Evolutionary conservation across 2,113 vertebrate species (phyloP), one percentile per base, ranked within the genome.

Genomic region (Dissostichus mawsoni): DNA sequence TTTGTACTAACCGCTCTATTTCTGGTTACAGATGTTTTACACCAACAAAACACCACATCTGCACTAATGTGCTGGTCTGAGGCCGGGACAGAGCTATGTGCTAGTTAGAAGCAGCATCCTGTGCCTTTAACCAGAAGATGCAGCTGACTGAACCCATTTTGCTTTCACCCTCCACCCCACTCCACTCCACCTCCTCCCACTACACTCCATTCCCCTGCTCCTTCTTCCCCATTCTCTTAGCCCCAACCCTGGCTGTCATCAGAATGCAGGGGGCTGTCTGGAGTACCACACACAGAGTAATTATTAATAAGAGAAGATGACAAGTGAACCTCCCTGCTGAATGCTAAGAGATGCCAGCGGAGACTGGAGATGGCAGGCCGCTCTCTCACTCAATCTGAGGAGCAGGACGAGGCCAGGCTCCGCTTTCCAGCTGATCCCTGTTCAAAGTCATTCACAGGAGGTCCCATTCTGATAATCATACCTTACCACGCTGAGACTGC

Each of bases 301-400:
- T 93, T 90, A 93, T 93, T 92, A 91, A 93, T 91, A 91, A 93
- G 76, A 90, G 75, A 89, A 93, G 90, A 92, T 93, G 91, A 93
- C 90, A 93, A 86, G 90, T 84, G 89, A 89, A 81, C 82, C 81
- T 81, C 86, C 64, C 83, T 87, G 69, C 78, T 88, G 91, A 92
- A 93, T 93, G 90, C 86, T 89, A 88, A 92, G 87, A 86, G 80
- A 79, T 50, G 73, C 80, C 81, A 76, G 78, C 52, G 29, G 82
- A 77, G 76, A 65, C 75, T 56, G 67, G 75, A 83, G 80, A 76
- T 71, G 78, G 79, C 62, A 41, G 41, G 80, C 56, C 52, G 23
- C 11, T 50, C 66, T 74, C 68, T 82, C 56, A 8, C 68, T 82
- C 56, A 14, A 55, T 76, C 70, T 67, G 36, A 45, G 66, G 74